A percentile compares a stretch with the other conserved stretches of the same genome.
These are phyloP conservation scores for Paragorgia papillata DNA, from an alignment of 92 coral and sea anemone genomes.

Conservation along the genomic window DNA sequence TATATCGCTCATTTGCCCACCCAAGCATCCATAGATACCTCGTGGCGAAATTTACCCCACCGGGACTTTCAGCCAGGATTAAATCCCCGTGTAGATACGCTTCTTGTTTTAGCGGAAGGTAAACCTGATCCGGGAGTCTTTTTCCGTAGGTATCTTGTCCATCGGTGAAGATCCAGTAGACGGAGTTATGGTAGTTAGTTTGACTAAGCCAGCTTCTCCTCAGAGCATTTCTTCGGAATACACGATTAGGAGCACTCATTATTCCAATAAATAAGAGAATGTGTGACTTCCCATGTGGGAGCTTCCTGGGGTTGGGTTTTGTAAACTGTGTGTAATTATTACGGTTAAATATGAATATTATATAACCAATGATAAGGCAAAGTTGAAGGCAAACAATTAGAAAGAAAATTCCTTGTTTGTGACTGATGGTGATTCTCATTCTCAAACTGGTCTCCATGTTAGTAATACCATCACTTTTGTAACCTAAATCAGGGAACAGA, in stretches of 20 bases:
- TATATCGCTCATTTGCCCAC: constrained; percentile 74
- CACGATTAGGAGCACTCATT: constrained; percentile 81
- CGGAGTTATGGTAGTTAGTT: constrained; percentile 63
- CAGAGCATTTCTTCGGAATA: constrained; percentile 83
- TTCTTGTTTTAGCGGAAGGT: constrained; percentile 23
- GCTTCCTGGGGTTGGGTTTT: not conserved
- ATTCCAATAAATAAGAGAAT: constrained; percentile 73
- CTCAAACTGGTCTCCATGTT: too few relatives aligned
- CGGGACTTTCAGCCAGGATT: constrained; percentile 38
- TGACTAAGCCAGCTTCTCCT: constrained; percentile 86
- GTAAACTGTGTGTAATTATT: not conserved
- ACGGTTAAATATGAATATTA: not conserved
- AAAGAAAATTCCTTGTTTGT: not conserved
- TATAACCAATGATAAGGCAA: not conserved
- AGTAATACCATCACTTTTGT: too few relatives aligned
- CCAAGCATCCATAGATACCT: constrained; percentile 82
- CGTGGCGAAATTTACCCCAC: constrained; percentile 82
- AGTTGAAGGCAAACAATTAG: not conserved
- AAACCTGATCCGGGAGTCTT: constrained; percentile 12
- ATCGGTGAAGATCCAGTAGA: constrained; percentile 91
- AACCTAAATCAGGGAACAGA: too few relatives aligned
- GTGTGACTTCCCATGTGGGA: not conserved
- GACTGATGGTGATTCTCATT: too few relatives aligned
- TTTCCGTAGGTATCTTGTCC: constrained; percentile 35
- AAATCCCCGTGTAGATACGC: constrained; percentile 35